Conservation (phyloP, 2,797 vertebrate species). For the Pseudopleuronectes americanus region DNA sequence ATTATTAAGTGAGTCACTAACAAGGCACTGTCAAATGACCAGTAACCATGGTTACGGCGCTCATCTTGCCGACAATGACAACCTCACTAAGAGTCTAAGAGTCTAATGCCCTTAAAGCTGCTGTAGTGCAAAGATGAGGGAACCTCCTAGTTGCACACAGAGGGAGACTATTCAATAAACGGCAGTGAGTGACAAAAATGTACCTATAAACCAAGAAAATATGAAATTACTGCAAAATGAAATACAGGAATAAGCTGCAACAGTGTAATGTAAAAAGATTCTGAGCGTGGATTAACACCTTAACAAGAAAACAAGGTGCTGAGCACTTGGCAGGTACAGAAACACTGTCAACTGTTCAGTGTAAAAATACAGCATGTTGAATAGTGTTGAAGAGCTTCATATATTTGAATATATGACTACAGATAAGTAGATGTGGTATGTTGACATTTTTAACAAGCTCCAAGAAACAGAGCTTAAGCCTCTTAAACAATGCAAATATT, state of each 20-base stretch:
- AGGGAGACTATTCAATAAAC: conserved; percentile 19
- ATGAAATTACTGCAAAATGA: background rate
- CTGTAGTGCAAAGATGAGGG: conserved; percentile 48
- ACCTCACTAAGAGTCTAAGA: conserved; percentile 42
- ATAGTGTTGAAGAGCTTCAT: conserved; percentile 26
- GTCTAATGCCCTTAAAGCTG: conserved; percentile 54
- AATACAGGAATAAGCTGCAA: conserved; percentile 14
- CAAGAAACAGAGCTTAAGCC: conserved; percentile 38
- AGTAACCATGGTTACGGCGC: conserved; percentile 68
- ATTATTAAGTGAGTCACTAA: conserved; percentile 69
- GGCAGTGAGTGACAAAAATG: background rate
- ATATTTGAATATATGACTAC: conserved; percentile 2
- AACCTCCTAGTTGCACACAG: conserved; percentile 26
- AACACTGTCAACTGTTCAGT: background rate
- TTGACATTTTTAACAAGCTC: conserved; percentile 34
- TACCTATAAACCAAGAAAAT: background rate
- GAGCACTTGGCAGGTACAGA: conserved; percentile 1
- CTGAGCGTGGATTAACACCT: background rate
- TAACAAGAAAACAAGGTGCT: conserved; percentile 17
- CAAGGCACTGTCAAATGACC: conserved; percentile 73
- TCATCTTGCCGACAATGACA: conserved; percentile 44
- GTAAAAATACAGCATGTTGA: conserved; percentile 14
- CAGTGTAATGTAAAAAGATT: conserved; percentile 2
- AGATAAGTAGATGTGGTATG: conserved; percentile 22
- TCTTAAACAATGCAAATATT: conserved; percentile 12